These are phyloP conservation scores for Meriones unguiculatus DNA, from an alignment of 2,113 vertebrate species.

Conservation along the genomic window DNA sequence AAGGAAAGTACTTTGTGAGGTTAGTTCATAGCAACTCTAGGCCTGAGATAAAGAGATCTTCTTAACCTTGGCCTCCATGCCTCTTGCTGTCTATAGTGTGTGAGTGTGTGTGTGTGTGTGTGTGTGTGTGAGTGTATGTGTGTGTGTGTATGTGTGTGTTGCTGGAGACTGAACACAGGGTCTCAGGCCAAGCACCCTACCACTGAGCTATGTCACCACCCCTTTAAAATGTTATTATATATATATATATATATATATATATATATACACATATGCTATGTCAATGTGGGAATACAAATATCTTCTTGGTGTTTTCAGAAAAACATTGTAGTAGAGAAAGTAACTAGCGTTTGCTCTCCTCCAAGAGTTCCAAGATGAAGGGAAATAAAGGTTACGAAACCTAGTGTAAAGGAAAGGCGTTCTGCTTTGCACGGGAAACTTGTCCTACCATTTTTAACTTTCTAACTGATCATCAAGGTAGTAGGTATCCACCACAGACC, in stretches of 20 bases:
- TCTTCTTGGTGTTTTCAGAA: slow-evolving; percentile 20
- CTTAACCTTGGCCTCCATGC: slow-evolving; percentile 62
- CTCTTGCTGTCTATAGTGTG: not conserved
- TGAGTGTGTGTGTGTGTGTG: not conserved
- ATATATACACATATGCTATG: not conserved
- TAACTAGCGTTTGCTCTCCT: not conserved
- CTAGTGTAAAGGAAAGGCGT: not conserved
- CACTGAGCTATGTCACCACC: not conserved
- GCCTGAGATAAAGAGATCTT: slow-evolving; percentile 57
- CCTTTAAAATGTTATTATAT: not conserved
- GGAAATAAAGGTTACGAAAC: slow-evolving; percentile 11
- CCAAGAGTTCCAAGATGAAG: slow-evolving; percentile 18
- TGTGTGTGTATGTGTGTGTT: not conserved
- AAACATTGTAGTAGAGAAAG: not conserved
- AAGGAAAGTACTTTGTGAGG: slow-evolving; percentile 36
- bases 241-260: too few relatives aligned
- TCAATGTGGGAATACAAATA: not conserved
- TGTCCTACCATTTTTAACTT: slow-evolving; percentile 37
- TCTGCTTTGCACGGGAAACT: slow-evolving; percentile 34
- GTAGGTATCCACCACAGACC: not conserved
- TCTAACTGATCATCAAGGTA: slow-evolving; percentile 36
- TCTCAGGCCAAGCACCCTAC: not conserved
- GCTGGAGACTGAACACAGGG: not conserved
- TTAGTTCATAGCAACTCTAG: slow-evolving; percentile 17
- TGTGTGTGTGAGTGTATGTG: not conserved